Base-by-base conservation (phyloP, 92 coral and sea anemone genomes). In the Ricordea florida region DNA sequence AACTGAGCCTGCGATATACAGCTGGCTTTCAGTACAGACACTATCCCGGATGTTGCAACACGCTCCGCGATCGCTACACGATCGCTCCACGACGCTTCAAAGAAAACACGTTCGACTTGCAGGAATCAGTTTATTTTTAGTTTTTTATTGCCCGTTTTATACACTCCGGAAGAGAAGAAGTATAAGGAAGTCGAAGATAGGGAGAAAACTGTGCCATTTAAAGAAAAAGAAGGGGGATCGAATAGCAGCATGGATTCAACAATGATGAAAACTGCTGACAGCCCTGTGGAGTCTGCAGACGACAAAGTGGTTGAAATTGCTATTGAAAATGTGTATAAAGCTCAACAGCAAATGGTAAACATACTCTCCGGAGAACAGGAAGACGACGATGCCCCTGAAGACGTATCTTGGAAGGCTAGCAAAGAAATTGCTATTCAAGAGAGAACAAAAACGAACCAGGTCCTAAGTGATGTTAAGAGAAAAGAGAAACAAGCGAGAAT, bases 311-410 rank as follows among this genome's bases (percentile, higher is more conserved):
- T 21, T 17, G 55, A 40, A 20, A 63, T 29, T 9, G 2, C 6
- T 48, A 16, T 25, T 17, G 5, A 48, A 48, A 48, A 48, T 16
- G 21, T 16, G 9, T 6, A 48, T 8, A 16, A 48, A 48, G n/a
- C 18, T 17, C 5, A 15, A 23, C 3, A 59, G 66, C 25, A 30
- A 17, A 66, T 20, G 16, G 32, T 24, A 42, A 33, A 35, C 48
- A 59, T 0, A 4, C 26, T 42, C 7, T 32, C 10, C 31, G 35
- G 1, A 25, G 83, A 73, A 24, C 71, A 70, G 10, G 76, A 83
- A 6, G 82, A 47, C 1, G 88, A 79, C 42, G 98, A 88, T 81
- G 89, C 73, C 13, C 98, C 98, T 26, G 94, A 69, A 45, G 88
- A 84, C 31, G 66, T 94, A 25, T 82, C 98, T 9, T 88, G 93